Base-by-base conservation (phyloP, 2,888 invertebrate genomes). In the Conomelus anceps region DNA sequence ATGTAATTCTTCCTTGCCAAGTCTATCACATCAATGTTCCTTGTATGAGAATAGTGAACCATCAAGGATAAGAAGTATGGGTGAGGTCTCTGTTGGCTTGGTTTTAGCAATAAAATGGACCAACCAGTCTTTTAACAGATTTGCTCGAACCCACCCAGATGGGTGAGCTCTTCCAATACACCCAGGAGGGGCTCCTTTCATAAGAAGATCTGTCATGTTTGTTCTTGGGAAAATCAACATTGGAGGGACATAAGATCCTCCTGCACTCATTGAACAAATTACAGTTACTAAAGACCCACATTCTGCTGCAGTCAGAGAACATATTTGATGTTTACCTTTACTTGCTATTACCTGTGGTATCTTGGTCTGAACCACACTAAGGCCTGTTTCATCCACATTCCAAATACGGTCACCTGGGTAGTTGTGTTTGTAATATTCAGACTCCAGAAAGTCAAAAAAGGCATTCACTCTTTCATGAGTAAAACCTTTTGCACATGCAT, bases 321-420 rank as follows among this genome's bases (percentile, higher is more conserved):
- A 92, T 24, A 93, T 92, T 91, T 93, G 92, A 84, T 91, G 89
- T 91, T 92, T 92, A n/a, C 93, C 93, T 91, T 92, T 91, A 11
- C 87, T 90, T 6, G 91, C 91, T 24, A 93, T 89, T 23, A 93
- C 91, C 90, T 92, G 88, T 20, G 91, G 90, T 86, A 92, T 91
- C 90, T 91, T 91, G 20, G 91, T 92, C 90, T 91, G 92, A 4
- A 93, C 92, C 20, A 92, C 91, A 24, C 92, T 90, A 17, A 93
- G 90, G 9, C 93, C 93, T n/a, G 92, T 93, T 91, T 93, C 93
- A 89, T 93, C 92, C 0, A 93, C 92, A 89, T 93, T 93, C 89
- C 91, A 93, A 86, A 92, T 92, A 88, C 91, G 90, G 88, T 92
- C 91, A 88, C 92, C 91, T 20, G 91, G 90, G 86, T 91, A 90